A percentile compares a stretch with the other conserved stretches of the same genome.
phyloP scores from a whole-genome alignment of 2,888 invertebrate species.

The Nudaria mundana region DNA sequence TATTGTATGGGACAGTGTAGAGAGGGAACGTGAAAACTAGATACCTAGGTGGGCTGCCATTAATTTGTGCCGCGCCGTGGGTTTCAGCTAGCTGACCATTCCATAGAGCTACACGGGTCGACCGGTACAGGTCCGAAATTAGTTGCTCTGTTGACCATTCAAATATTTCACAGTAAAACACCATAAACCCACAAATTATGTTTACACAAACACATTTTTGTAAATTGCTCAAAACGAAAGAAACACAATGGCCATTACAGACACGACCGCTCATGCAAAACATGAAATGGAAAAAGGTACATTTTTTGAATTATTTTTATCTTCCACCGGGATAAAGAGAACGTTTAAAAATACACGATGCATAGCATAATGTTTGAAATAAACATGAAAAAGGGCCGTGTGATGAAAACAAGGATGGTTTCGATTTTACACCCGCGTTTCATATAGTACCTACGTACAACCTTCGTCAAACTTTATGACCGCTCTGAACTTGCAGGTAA shows the following conservation, averaged over 20 bases:
- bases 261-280: conserved; percentile 8
- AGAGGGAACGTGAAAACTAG: too few relatives aligned
- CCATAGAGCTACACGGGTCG: too few relatives aligned
- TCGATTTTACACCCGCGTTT: conserved; percentile 31
- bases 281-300: conserved; percentile 5
- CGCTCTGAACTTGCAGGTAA: too few relatives aligned
- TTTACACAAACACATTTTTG: not conserved
- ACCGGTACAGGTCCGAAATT: too few relatives aligned
- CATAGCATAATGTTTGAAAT: conserved; percentile 37
- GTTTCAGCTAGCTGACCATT: not conserved
- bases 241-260: conserved; percentile 4
- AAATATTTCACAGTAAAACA: not conserved
- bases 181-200: not conserved
- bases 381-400: conserved; percentile 37
- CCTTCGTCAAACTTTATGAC: too few relatives aligned
- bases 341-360: conserved; percentile 39
- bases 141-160: not conserved
- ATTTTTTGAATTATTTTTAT: conserved; percentile 16
- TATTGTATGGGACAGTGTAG: too few relatives aligned
- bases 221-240: conserved; percentile 1
- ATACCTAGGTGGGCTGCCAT: too few relatives aligned
- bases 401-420: conserved; percentile 40
- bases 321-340: conserved; percentile 18
- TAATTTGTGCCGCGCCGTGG: not conserved
- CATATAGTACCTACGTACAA: too few relatives aligned